phyloP scores from a whole-genome alignment of 2,888 invertebrate genomes.

The Habroteleia sp. region DNA sequence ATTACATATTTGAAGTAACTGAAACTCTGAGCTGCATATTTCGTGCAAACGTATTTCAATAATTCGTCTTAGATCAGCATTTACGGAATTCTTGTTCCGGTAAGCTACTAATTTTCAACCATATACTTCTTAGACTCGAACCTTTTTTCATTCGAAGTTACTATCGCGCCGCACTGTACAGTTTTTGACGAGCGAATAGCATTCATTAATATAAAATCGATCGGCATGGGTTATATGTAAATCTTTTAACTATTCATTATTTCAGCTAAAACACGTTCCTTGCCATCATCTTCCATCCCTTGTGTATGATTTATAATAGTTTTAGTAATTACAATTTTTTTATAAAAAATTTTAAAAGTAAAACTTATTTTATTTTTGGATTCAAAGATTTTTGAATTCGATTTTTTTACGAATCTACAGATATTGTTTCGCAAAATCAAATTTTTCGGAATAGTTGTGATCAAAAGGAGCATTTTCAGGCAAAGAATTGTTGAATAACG shows the following conservation, averaged over 20 bases:
- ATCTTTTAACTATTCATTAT: constrained; percentile 35
- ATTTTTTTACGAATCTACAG: too few relatives aligned
- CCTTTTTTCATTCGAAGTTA: constrained; percentile 37
- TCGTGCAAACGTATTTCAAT: constrained; percentile 57
- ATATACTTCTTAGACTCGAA: constrained; percentile 45
- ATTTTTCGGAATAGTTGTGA: constrained; percentile 1
- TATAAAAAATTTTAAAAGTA: too few relatives aligned
- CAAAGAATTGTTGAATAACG: constrained; percentile 26
- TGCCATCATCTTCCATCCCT: too few relatives aligned
- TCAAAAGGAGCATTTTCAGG: constrained; percentile 4
- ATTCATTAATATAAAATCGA: constrained; percentile 48
- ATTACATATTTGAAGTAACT: constrained; percentile 59
- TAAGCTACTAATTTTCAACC: constrained; percentile 56
- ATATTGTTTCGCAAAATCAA: background rate
- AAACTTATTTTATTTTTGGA: too few relatives aligned
- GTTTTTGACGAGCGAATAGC: constrained; percentile 29
- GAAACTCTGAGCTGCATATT: constrained; percentile 58
- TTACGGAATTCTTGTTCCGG: constrained; percentile 59
- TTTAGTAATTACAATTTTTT: too few relatives aligned
- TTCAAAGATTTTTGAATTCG: too few relatives aligned
- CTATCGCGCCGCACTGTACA: constrained; percentile 14
- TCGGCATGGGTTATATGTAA: constrained; percentile 30
- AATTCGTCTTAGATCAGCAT: constrained; percentile 61
- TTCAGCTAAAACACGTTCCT: background rate
- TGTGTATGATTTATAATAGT: too few relatives aligned